Evolutionary conservation across 2,888 invertebrate genomes (phyloP), one percentile per base, ranked within the genome.

Genomic region (Lepetodrilus schrolli): DNA sequence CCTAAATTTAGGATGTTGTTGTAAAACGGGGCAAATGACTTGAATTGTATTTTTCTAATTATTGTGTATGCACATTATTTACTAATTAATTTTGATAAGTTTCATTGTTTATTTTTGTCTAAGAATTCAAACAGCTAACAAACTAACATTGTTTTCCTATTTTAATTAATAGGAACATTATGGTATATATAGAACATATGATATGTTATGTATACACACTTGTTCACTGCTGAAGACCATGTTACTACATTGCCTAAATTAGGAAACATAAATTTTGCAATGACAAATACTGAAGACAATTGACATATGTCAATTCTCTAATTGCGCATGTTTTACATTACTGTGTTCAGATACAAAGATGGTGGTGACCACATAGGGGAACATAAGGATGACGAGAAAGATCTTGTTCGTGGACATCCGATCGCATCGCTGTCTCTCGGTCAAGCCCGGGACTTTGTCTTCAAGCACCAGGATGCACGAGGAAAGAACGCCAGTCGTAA

Each of bases 341-440:
- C 43, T 17, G 4, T 43, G 13, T 43, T 68, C 77, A 94, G 94
- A 87, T 94, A 94, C 84, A 92, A 93, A 85, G 92, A 94, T 90
- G 94, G 94, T 10, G 88, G 89, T 48, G 94, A 94, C 86, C 93
- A 94, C 81, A 94, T 94, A 90, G 94, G 94, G 8, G 94, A 94
- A 83, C 94, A 94, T 83, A 92, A 93, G 84, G 94, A 94, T 85
- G 93, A 94, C 83, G 94, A 95, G 90, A 92, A 92, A 10, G 94
- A 94, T 78, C 90, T 94, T 74, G 93, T 93, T 82, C 91, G 91
- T 7, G 88, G 89, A 2, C 92, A 91, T 58, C 93, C 94, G 0
- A 94, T 94, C 80, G 94, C 94, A 2, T 94, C 94, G 0, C 87
- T 94, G 23, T 93, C 94, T 4, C 90, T 94, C 10, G 94, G 94